Evolutionary conservation across 2,113 vertebrate genomes (phyloP).

Genomic region (Sclerurus mexicanus): DNA sequence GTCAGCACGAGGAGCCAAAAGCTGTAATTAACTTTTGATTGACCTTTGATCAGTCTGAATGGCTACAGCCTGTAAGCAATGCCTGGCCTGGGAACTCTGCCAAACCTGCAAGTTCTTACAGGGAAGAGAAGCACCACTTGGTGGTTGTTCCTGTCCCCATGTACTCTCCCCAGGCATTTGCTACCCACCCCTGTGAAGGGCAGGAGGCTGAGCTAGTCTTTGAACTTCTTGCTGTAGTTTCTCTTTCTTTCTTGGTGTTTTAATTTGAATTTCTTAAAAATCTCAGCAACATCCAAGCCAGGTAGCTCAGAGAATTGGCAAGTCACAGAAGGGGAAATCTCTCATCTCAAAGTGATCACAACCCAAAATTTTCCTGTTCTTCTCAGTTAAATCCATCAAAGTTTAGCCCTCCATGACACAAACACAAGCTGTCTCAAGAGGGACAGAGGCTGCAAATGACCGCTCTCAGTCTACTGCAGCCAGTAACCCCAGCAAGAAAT

Average conservation of each 20-base stretch:
- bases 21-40: neutral
- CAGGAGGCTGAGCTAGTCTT: neutral
- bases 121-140: neutral
- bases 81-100: neutral
- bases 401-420: rapidly evolving
- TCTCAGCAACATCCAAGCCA: rapidly evolving
- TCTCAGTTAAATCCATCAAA: neutral
- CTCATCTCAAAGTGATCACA: neutral
- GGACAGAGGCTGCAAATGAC: neutral
- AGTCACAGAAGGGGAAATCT: neutral
- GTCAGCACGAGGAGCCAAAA: conserved; percentile 3
- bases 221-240: neutral
- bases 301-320: neutral
- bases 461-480: rapidly evolving
- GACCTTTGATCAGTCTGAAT: conserved; percentile 46
- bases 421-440: neutral
- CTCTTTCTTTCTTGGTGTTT: neutral
- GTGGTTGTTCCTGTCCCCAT: neutral
- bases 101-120: neutral
- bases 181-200: neutral
- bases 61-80: neutral
- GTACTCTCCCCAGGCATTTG: neutral
- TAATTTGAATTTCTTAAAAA: neutral
- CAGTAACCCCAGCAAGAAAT: neutral
- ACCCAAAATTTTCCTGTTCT: neutral